Base-by-base conservation (phyloP, 2,113 vertebrate species). In the Cranoglanis bouderius region DNA sequence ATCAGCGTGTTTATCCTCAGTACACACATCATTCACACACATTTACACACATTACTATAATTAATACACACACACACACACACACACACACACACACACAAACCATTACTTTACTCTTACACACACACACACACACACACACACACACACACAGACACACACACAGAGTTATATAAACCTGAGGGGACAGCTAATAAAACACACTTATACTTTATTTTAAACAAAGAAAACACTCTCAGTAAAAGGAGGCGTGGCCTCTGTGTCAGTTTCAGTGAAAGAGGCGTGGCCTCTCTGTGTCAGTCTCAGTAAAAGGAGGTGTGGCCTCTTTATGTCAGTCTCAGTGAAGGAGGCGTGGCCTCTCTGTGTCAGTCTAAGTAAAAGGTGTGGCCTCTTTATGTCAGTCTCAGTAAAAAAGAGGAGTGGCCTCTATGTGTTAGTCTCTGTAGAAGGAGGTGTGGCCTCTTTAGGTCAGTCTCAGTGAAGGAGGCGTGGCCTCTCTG, bases 41-140 rank as follows among this genome's bases (percentile, higher is more conserved):
- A 57, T 10, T 9, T 24, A 57, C n/a, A 81, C 49, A 57, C 32
- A 82, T 24, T 38, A 74, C 35, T 10, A 74, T 74, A 38, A 83
- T 63, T 53, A 82, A 21, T 8, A 12, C 67, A 77, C 67, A 24
- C 21, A 49, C 40, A 53, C 67, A 35, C 84, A 85, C n/a, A 46
- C 80, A 72, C 78, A 88, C 32, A 72, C 61, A 61, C 35, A n/a
- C n/a, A 84, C 86, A 82, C 46, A 84, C 57, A 87, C 29, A 82
- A 12, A n/a, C n/a, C n/a, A n/a, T n/a, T n/a, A n/a, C n/a, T n/a
- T n/a, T n/a, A n/a, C n/a, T n/a, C n/a, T n/a, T n/a, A 80, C 35
- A 32, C 53, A 40, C 14, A 55, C 53, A 55, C 51, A 43, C 26
- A 46, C 59, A 61, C 24, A 61, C 59, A 26, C 59, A 61, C 59